Base-by-base conservation (phyloP, 1,140 invertebrate genomes). In the Atopsyche davidsoni region DNA sequence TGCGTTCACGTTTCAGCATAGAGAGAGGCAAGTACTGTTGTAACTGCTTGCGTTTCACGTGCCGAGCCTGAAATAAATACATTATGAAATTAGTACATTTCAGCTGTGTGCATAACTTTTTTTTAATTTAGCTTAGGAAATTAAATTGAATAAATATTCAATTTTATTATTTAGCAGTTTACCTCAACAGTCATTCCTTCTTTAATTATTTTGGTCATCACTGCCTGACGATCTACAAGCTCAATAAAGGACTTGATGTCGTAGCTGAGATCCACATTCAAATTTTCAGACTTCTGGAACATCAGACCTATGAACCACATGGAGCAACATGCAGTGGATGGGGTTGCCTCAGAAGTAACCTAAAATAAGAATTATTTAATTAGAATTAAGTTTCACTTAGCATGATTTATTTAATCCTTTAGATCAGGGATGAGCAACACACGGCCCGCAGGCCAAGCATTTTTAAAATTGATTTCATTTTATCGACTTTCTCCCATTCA, bases 231-330 rank as follows among this genome's bases (percentile, higher is more conserved):
- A 56, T 76, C 75, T 2, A 82, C 86, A 25, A 80, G 78, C 57
- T 93, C 87, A 6, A 87, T 92, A 68, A 97, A 96, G 23, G 78
- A 80, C 59, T 86, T 83, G 53, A 97, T 96, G 62, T 95, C 94
- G 59, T 83, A 84, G 0, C 93, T 97, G 11, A 99, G 78, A 72
- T 99, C 91, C 35, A 98, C 80, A 63, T 95, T 95, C 11, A 90
- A 69, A 68, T 86, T 88, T 67, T 87, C 83, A 9, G 82, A 80
- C 70, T 91, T 92, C 54, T 86, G 81, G 65, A 98, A 97, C 40
- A 87, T 80, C 13, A 99, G 70, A 2, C 96, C 96, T 62, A 99
- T 94, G 65, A 98, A 98, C 96, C 96, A 99, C 80, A 96, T 90
- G 0, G 85, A 89, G 62, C 84, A 83, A 47, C 55, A 64, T 59